Conservation (phyloP, 2,888 invertebrate species). For the Drosophila borborema region DNA sequence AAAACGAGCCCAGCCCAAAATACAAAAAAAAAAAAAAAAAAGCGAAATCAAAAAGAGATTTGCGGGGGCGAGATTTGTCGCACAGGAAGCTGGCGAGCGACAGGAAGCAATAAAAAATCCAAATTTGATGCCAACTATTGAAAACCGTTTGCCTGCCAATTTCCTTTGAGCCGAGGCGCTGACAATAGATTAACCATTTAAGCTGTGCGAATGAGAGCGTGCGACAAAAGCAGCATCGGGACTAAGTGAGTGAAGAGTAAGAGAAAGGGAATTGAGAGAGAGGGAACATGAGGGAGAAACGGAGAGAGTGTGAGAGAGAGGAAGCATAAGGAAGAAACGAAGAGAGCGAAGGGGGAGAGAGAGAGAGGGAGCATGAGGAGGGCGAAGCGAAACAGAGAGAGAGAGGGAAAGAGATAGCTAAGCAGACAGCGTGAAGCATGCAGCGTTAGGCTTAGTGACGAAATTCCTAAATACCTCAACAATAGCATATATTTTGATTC, state of each 20-base stretch:
- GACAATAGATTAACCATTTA: slow-evolving; percentile 54
- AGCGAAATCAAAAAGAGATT: slow-evolving; percentile 35
- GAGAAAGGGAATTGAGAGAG: not conserved
- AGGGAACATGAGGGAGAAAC: not conserved
- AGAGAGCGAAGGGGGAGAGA: not conserved
- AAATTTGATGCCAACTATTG: slow-evolving; percentile 65
- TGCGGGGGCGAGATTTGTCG: slow-evolving; percentile 55
- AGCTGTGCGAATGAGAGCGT: slow-evolving; percentile 12
- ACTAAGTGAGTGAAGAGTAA: not conserved
- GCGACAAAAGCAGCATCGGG: not conserved
- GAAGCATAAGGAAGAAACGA: not conserved
- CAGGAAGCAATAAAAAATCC: slow-evolving; percentile 72
- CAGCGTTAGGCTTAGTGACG: not conserved
- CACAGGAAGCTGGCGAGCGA: slow-evolving; percentile 65
- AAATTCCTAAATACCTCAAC: not conserved
- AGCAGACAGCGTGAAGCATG: not conserved
- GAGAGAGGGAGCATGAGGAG: not conserved
- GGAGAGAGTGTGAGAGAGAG: no score
- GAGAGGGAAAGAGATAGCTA: no score
- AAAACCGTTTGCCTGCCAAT: slow-evolving; percentile 61
- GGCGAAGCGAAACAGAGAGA: not conserved
- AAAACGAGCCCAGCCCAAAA: slow-evolving; percentile 20
- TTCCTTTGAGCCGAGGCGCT: slow-evolving; percentile 44
- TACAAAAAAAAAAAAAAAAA: not conserved
- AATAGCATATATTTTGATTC: not conserved